Evolutionary conservation across 1,140 invertebrate genomes (phyloP).

Genomic region (Chironomus striatipennis): DNA sequence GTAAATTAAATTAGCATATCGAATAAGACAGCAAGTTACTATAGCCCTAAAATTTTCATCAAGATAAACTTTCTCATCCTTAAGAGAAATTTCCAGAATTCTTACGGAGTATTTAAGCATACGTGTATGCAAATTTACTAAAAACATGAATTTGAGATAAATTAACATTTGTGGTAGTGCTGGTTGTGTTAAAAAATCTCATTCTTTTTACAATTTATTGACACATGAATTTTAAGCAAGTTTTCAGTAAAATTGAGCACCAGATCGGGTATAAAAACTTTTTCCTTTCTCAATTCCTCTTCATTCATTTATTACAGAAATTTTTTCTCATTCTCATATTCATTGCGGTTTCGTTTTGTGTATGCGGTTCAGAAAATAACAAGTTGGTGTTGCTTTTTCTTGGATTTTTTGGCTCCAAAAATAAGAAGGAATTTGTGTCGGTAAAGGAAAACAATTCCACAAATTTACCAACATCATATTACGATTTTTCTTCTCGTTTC

Average conservation of each 20-base stretch:
- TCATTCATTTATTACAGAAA: background rate
- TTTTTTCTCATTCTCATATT: background rate
- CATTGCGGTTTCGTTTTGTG: background rate
- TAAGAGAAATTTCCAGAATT: too few species aligned
- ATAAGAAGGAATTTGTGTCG: too few species aligned
- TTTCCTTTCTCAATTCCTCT: background rate
- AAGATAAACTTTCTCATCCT: too few species aligned
- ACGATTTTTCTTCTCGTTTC: too few species aligned
- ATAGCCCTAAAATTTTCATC: too few species aligned
- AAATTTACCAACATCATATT: too few species aligned
- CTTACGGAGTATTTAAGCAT: too few species aligned
- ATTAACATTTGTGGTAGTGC: background rate
- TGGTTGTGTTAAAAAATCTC: background rate
- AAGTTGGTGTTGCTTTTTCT: background rate
- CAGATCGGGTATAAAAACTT: background rate
- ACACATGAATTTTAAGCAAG: background rate
- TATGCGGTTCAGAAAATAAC: background rate
- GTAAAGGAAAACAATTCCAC: too few species aligned
- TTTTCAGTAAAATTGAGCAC: background rate
- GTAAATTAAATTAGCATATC: too few species aligned
- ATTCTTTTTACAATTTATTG: background rate
- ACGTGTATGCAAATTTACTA: background rate
- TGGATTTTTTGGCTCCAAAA: too few species aligned
- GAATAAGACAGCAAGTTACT: too few species aligned
- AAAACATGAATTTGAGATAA: background rate